Evolutionary conservation across 2,888 invertebrate genomes (phyloP).

Genomic region (Dioctria linearis): DNA sequence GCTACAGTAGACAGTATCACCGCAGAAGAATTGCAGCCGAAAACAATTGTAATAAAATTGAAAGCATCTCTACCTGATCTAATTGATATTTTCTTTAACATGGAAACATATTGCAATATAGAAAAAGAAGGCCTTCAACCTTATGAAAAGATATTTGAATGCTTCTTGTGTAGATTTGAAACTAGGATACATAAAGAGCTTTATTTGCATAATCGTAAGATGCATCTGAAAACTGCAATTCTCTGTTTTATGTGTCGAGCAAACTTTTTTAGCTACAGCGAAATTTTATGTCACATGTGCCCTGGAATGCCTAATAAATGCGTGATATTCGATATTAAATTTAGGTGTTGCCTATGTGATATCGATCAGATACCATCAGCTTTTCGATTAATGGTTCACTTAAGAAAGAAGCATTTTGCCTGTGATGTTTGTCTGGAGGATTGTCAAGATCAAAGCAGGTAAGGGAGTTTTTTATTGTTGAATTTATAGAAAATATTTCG

Average conservation of each 20-base stretch:
- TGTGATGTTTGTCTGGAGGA: slow-evolving; percentile 91
- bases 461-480: slow-evolving; percentile 14
- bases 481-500: too few relatives aligned
- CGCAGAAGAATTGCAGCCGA: slow-evolving; percentile 80
- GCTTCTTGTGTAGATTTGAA: slow-evolving; percentile 87
- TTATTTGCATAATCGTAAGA: slow-evolving; percentile 88
- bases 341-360: slow-evolving; percentile 87
- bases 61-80: slow-evolving; percentile 74
- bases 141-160: slow-evolving; percentile 83
- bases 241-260: slow-evolving; percentile 90
- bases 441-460: slow-evolving; percentile 78
- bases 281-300: slow-evolving; percentile 88
- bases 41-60: slow-evolving; percentile 80
- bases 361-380: slow-evolving; percentile 86
- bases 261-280: slow-evolving; percentile 90
- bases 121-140: slow-evolving; percentile 72
- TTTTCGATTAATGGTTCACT: slow-evolving; percentile 89
- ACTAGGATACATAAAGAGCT: slow-evolving; percentile 87
- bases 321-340: slow-evolving; percentile 75
- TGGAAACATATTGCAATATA: slow-evolving; percentile 79
- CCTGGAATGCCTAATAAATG: slow-evolving; percentile 77
- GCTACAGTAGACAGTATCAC: slow-evolving; percentile 85
- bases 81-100: slow-evolving; percentile 79
- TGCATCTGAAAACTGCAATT: slow-evolving; percentile 87
- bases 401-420: slow-evolving; percentile 86